Conservation (phyloP, 2,888 invertebrate species). For the Leptarthrus brevirostris region DNA sequence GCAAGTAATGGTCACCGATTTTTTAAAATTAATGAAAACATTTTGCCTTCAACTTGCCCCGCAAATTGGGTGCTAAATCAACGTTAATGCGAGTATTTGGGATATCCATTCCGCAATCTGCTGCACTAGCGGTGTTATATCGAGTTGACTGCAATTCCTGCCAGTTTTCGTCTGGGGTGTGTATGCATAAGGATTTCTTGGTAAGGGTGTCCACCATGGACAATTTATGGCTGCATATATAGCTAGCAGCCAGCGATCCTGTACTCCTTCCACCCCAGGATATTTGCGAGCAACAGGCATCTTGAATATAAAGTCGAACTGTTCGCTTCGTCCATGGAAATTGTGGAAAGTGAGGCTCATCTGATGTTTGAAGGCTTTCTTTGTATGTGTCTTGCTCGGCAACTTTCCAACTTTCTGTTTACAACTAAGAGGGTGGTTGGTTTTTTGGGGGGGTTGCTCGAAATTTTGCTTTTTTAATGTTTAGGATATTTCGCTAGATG, state of each 20-base stretch:
- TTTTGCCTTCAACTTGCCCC: conserved; percentile 32
- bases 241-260: conserved; percentile 1
- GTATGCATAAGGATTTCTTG: conserved; percentile 18
- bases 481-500: conserved; percentile 10
- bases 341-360: conserved; percentile 23
- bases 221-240: conserved; percentile 30
- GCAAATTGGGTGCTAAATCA: conserved; percentile 43
- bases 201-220: neutral
- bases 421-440: neutral
- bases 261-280: neutral
- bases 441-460: neutral
- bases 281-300: conserved; percentile 44
- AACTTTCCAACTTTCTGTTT: conserved; percentile 36
- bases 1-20: conserved; percentile 38
- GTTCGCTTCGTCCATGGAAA: neutral
- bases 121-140: conserved; percentile 45
- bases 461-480: neutral
- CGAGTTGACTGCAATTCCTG: conserved; percentile 46
- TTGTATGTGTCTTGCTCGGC: conserved; percentile 8
- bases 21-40: conserved; percentile 44
- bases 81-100: conserved; percentile 41
- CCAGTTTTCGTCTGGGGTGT: conserved; percentile 29
- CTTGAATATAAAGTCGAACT: conserved; percentile 17
- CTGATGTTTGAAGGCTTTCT: conserved; percentile 17
- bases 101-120: conserved; percentile 41